phyloP scores from a whole-genome alignment of 1,140 invertebrate species.

The Cephus cinctus region DNA sequence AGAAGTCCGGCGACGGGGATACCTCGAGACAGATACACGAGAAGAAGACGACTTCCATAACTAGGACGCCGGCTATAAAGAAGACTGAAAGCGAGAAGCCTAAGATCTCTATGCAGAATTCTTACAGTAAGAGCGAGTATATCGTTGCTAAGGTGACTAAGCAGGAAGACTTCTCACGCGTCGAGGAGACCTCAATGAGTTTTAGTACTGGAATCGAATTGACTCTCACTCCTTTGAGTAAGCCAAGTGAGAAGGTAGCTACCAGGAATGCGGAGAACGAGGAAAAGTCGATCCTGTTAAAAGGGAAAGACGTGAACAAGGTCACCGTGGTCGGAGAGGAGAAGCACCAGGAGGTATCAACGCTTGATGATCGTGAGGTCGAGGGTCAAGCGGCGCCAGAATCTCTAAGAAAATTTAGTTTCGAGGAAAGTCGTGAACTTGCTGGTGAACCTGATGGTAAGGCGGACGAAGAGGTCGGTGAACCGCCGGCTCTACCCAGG shows the following conservation, averaged over 20 bases:
- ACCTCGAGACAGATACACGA: constrained; percentile 8
- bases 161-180: too few relatives aligned
- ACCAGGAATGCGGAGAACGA: constrained; percentile 20
- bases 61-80: constrained; percentile 38
- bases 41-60: constrained; percentile 36
- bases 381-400: constrained; percentile 30
- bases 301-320: constrained; percentile 22
- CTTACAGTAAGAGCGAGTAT: constrained; percentile 6
- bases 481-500: constrained; percentile 66
- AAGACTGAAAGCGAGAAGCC: constrained; percentile 46
- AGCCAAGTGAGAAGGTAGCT: constrained; percentile 7
- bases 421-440: constrained; percentile 67
- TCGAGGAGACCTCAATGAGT: constrained; percentile 18
- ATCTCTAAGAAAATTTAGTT: constrained; percentile 46
- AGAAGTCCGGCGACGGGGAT: neutral
- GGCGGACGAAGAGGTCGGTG: constrained; percentile 71
- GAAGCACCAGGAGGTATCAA: neutral
- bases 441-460: constrained; percentile 79
- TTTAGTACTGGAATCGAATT: constrained; percentile 32
- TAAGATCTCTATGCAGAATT: constrained; percentile 26
- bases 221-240: constrained; percentile 23
- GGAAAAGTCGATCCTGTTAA: constrained; percentile 26
- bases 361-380: constrained; percentile 25
- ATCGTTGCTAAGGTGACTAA: too few relatives aligned
- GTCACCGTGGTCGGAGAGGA: constrained; percentile 3